A percentile compares a stretch with the other conserved stretches of the same genome.
Conservation (phyloP, 2,888 invertebrate genomes). For the Bombylius discolor region DNA sequence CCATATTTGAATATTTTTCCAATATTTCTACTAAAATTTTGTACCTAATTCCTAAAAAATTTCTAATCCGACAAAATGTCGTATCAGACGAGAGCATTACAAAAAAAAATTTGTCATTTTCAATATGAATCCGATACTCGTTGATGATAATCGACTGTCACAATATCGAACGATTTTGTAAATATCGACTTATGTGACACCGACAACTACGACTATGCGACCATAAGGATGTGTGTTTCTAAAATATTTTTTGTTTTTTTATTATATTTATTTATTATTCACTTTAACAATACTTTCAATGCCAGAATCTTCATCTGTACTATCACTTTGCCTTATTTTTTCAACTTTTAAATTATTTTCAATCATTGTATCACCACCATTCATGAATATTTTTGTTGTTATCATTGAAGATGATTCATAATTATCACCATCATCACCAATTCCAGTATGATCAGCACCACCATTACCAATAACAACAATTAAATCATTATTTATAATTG, state of each 20-base stretch:
- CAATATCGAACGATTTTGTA: too few species aligned
- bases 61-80: too few species aligned
- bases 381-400: neutral
- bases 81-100: too few species aligned
- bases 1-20: too few species aligned
- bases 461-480: neutral
- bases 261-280: slow-evolving; percentile 5
- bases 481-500: neutral
- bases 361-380: neutral
- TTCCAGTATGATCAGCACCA: neutral
- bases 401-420: neutral
- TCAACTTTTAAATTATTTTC: slow-evolving; percentile 1
- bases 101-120: too few species aligned
- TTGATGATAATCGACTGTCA: too few species aligned
- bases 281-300: slow-evolving; percentile 19
- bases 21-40: too few species aligned
- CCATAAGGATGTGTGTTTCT: too few species aligned
- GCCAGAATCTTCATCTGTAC: slow-evolving; percentile 20
- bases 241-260: neutral
- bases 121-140: too few species aligned
- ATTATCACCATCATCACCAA: neutral
- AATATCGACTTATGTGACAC: too few species aligned
- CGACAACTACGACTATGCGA: too few species aligned
- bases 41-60: too few species aligned
- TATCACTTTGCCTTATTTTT: slow-evolving; percentile 17